phyloP scores from a whole-genome alignment of 2,888 invertebrate genomes.

The Caenorhabditis imperialis region DNA sequence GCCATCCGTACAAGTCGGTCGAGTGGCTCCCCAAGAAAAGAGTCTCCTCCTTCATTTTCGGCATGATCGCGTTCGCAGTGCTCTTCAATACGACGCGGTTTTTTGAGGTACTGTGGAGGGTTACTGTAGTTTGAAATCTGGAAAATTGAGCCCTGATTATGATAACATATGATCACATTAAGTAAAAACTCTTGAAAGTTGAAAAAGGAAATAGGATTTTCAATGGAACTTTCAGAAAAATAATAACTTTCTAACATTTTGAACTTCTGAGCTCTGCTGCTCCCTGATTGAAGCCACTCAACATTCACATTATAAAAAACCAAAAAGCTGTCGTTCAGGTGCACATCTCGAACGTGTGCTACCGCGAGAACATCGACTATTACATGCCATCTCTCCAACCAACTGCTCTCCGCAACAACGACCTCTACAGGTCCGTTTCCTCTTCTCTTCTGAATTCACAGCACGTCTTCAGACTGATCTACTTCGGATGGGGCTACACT shows the following conservation, averaged over 20 bases:
- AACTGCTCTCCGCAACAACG: slow-evolving; percentile 59
- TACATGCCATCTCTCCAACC: slow-evolving; percentile 68
- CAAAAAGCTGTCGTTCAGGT: too few relatives aligned
- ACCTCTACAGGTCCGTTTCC: slow-evolving; percentile 48
- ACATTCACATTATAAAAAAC: too few relatives aligned
- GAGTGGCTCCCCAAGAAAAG: slow-evolving; percentile 60
- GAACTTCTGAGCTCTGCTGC: too few relatives aligned
- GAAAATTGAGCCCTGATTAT: too few relatives aligned
- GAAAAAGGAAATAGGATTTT: too few relatives aligned
- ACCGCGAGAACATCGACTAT: slow-evolving; percentile 70
- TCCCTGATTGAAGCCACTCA: too few relatives aligned
- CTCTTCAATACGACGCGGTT: slow-evolving; percentile 73
- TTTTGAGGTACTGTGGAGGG: slow-evolving; percentile 74
- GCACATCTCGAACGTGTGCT: slow-evolving; percentile 72
- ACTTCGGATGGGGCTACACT: slow-evolving; percentile 74
- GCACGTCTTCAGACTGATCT: slow-evolving; percentile 68
- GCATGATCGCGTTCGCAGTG: slow-evolving; percentile 65
- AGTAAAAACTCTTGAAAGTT: too few relatives aligned
- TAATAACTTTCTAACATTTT: too few relatives aligned
- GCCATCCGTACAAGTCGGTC: slow-evolving; percentile 70
- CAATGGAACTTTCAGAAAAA: too few relatives aligned
- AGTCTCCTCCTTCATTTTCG: slow-evolving; percentile 65
- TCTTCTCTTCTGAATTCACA: slow-evolving; percentile 12
- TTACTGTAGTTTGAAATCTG: too few relatives aligned
- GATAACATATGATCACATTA: too few relatives aligned